A percentile compares a stretch with the other conserved stretches of the same genome.
Evolutionary conservation across 2,888 invertebrate genomes (phyloP).

Genomic region (Erebia epiphron): DNA sequence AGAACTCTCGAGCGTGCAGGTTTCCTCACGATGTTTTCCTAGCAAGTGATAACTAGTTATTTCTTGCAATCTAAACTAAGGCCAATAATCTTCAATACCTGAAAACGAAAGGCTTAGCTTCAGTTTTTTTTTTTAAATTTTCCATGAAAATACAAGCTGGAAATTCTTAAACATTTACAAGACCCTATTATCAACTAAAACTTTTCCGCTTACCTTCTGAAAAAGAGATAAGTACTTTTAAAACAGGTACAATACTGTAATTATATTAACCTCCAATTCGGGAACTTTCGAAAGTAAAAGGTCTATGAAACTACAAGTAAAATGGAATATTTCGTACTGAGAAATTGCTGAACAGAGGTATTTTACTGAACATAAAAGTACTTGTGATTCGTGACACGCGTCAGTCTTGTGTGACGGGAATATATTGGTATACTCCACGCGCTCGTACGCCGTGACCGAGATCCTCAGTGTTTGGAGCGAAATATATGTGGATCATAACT

Average conservation of each 20-base stretch:
- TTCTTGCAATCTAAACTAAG: too few relatives aligned
- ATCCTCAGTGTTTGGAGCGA: neutral
- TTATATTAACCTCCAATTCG: neutral
- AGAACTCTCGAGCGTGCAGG: too few relatives aligned
- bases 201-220: neutral
- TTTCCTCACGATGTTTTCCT: too few relatives aligned
- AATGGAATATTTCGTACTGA: neutral
- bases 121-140: too few relatives aligned
- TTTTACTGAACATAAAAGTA: neutral
- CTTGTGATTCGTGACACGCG: conserved; percentile 8
- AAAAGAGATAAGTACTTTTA: neutral
- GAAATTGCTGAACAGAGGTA: neutral
- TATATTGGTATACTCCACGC: conserved; percentile 1
- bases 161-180: too few relatives aligned
- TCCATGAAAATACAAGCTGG: too few relatives aligned
- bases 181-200: too few relatives aligned
- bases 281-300: neutral
- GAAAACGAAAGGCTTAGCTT: too few relatives aligned
- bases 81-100: too few relatives aligned
- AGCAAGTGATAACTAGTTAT: too few relatives aligned
- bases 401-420: conserved; percentile 13
- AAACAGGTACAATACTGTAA: too few relatives aligned
- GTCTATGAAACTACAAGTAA: neutral
- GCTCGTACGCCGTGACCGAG: neutral
- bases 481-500: conserved; percentile 3